Percentiles rank a stretch among this genome's conserved stretches.
phyloP scores from a whole-genome alignment of 2,888 invertebrate species.

The Ephialtes manifestator region DNA sequence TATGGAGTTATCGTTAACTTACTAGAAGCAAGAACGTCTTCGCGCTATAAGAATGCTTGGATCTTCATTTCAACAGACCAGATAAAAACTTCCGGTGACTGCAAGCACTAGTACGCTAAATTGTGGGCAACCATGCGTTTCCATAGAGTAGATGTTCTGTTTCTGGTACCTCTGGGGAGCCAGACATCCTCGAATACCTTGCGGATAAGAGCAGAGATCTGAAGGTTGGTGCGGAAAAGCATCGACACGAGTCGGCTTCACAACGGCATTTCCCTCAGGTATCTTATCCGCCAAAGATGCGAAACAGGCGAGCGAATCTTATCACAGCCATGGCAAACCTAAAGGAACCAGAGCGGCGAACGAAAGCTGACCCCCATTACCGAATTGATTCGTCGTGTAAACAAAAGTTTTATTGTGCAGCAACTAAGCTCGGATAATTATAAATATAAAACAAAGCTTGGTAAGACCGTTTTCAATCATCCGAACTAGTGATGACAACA shows the following conservation, averaged over 20 bases:
- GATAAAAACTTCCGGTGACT: neutral
- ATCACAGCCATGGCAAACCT: neutral
- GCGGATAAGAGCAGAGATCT: conserved; percentile 32
- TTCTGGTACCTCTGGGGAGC: conserved; percentile 7
- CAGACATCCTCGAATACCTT: conserved; percentile 49
- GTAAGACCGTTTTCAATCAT: neutral
- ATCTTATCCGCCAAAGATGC: conserved; percentile 10
- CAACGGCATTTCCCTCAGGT: conserved; percentile 42
- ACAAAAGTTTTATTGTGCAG: neutral
- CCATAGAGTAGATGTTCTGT: conserved; percentile 16
- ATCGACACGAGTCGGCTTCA: conserved; percentile 41
- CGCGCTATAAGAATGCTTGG: neutral
- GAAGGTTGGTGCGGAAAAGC: neutral
- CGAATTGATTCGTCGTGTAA: neutral
- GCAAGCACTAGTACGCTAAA: neutral
- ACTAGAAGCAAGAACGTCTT: neutral
- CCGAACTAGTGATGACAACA: too few relatives aligned
- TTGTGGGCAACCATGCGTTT: conserved; percentile 8
- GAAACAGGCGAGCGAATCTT: conserved; percentile 22
- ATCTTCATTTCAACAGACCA: neutral
- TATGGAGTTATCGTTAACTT: conserved; percentile 21
- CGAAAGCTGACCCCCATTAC: neutral
- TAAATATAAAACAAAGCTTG: neutral
- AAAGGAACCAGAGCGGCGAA: neutral
- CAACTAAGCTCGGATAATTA: neutral